Base-by-base conservation (phyloP, 2,113 vertebrate genomes). In the Psettodes erumei region DNA sequence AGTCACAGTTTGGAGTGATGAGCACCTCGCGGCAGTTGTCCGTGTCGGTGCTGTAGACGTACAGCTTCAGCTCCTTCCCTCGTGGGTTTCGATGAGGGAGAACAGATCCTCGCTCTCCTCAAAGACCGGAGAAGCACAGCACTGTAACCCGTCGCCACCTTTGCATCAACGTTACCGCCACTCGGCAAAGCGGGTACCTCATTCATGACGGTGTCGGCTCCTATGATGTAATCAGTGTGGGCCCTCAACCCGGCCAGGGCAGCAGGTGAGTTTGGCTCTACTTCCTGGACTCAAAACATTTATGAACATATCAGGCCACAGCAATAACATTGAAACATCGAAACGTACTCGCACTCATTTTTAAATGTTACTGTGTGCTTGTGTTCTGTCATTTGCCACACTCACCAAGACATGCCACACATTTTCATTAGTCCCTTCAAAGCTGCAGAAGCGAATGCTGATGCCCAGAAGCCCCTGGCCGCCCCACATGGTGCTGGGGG, bases 401-500 rank as follows among this genome's bases (percentile, higher is more conserved):
- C 97, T 2, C 93, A 99, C 98, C 96, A 99, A 86, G 33, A 99
- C 95, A 1, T 99, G 98, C 98, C 98, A 99, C 9, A 99, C 96
- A 0, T 98, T 98, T 88, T 99, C 97, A 86, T 98, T 98, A 51
- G 96, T 96, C 33, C 96, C 96, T 21, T 98, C 96, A 42, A 99
- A 99, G 91, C 96, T 98, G 93, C 97, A 98, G 93, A 99, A 99
- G 47, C 98, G 96, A 85, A 99, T 99, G 93, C 97, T 98, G 86
- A 99, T 95, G 0, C 98, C 98, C 84, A 99, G 86, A 30, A 99
- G 94, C 25, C 98, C 98, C 76, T 96, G 96, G 19, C 98, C 98
- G 0, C 96, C 98, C 98, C 98, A 99, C 95, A 96, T 86, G 89
- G 92, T 97, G 91, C 97, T 99, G 28, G 98, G 98, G 0, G 94